Conservation (phyloP, 2,113 vertebrate genomes). For the Myocastor coypus region DNA sequence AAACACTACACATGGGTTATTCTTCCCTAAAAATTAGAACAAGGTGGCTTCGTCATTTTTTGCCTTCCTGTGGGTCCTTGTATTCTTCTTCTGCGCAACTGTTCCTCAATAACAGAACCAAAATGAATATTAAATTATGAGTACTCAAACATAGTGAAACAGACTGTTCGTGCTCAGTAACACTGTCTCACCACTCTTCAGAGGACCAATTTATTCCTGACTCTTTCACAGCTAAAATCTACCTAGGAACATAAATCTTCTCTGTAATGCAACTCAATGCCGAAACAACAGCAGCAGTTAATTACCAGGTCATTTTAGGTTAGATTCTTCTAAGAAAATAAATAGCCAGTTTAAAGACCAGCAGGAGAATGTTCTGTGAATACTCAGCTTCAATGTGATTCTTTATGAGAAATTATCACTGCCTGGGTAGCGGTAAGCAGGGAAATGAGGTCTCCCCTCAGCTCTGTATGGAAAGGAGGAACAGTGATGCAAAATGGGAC, state of each 20-base stretch:
- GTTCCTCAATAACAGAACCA: neutral
- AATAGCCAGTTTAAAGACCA: slow-evolving; percentile 65
- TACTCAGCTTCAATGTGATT: slow-evolving; percentile 35
- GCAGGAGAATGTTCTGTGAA: slow-evolving; percentile 47
- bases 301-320: slow-evolving; percentile 56
- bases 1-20: neutral
- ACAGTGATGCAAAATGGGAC: neutral
- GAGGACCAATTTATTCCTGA: slow-evolving; percentile 29
- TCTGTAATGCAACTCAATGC: neutral
- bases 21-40: neutral
- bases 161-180: slow-evolving; percentile 42
- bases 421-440: neutral
- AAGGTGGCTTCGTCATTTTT: neutral
- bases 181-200: slow-evolving; percentile 38
- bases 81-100: neutral
- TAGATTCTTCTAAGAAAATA: slow-evolving; percentile 75
- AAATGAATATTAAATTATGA: slow-evolving; percentile 28
- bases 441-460: neutral
- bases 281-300: neutral
- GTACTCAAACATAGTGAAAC: neutral
- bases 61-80: neutral
- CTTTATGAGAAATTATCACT: slow-evolving; percentile 55
- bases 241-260: slow-evolving; percentile 67
- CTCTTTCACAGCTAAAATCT: slow-evolving; percentile 21
- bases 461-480: neutral